Evolutionary conservation across 2,113 vertebrate species (phyloP).

Genomic region (Vulpes lagopus): DNA sequence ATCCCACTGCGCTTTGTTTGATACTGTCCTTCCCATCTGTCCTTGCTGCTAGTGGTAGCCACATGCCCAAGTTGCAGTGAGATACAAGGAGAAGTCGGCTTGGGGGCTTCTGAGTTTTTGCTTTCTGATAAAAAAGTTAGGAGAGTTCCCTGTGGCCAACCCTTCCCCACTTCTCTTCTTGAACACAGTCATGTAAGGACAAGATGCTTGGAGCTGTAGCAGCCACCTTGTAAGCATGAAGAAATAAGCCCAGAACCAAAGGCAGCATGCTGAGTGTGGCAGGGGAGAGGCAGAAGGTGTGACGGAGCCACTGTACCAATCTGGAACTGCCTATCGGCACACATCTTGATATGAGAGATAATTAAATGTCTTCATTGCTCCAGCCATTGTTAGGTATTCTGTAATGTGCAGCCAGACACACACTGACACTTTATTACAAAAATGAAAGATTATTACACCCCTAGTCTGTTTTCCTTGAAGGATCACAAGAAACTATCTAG

Average conservation of each 20-base stretch:
- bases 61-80: not conserved
- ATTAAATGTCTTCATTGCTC: not conserved
- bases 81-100: not conserved
- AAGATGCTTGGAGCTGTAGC: not conserved
- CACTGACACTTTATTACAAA: conserved; percentile 35
- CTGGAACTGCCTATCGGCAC: not conserved
- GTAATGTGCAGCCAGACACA: not conserved
- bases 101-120: not conserved
- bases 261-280: not conserved
- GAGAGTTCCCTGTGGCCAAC: not conserved
- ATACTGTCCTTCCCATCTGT: not conserved
- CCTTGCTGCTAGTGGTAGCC: not conserved
- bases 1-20: not conserved
- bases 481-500: not conserved
- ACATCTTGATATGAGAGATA: not conserved
- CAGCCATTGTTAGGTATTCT: not conserved
- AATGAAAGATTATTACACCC: not conserved
- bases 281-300: not conserved
- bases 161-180: not conserved
- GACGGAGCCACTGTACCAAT: not conserved
- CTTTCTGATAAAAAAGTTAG: not conserved
- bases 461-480: conserved; percentile 12
- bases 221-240: not conserved
- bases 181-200: not conserved
- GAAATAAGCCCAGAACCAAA: not conserved